Conservation (phyloP, 2,113 vertebrate genomes). For the Pseudopipra pipra region DNA sequence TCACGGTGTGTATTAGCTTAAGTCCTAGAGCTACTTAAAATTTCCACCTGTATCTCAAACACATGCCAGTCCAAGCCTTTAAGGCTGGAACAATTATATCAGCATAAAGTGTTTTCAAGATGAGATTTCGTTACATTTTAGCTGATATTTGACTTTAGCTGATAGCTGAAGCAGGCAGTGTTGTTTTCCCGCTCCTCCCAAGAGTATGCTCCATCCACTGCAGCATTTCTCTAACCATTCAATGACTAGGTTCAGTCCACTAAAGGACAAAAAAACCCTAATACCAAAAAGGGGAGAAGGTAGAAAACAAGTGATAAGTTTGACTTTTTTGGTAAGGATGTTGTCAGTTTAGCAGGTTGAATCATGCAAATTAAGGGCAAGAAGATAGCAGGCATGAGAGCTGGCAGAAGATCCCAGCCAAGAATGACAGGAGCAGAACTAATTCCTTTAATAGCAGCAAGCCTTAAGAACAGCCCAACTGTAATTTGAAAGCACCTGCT, state of each 20-base stretch:
- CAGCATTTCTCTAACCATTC: neutral
- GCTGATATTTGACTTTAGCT: neutral
- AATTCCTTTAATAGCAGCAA: neutral
- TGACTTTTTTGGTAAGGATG: neutral
- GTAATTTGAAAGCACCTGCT: neutral
- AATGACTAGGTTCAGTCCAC: neutral
- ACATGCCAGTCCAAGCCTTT: neutral
- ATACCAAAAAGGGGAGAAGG: neutral
- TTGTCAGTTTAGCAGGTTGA: neutral
- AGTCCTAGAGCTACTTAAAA: neutral
- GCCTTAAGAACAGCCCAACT: neutral
- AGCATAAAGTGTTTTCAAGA: neutral
- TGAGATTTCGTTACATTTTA: neutral
- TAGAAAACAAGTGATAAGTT: neutral
- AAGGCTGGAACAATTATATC: neutral
- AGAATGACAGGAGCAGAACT: neutral
- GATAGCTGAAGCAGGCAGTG: neutral
- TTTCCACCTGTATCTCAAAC: neutral
- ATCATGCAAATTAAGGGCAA: neutral
- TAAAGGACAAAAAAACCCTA: neutral
- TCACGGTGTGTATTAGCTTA: neutral
- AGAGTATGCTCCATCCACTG: neutral
- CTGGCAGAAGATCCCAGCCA: neutral
- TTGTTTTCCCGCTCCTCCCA: neutral
- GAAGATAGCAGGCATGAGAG: neutral